Evolutionary conservation across 2,888 invertebrate genomes (phyloP), one percentile per base, ranked within the genome.

Genomic region (Choreutis nemorana): DNA sequence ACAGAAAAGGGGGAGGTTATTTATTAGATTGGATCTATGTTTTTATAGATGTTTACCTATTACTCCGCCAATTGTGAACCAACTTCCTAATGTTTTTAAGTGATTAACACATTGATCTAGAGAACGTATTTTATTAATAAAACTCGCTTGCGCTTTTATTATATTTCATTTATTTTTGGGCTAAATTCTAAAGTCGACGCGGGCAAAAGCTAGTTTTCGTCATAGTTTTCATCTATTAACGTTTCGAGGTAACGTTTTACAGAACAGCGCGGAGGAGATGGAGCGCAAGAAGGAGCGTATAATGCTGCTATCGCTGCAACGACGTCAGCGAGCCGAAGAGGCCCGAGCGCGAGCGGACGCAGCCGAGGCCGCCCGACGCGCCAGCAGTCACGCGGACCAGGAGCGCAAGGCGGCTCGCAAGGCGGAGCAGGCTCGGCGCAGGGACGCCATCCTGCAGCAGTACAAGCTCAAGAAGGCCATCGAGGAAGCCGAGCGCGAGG

Each of bases 401-500:
- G 87, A 94, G 59, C 84, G 88, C 60, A 83, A 91, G 73, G 77
- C 83, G 42, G 80, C 85, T 48, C 79, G 91, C 55, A 85, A 88
- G 45, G 87, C 91, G 49, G 95, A 96, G 52, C 96, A 97, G 63
- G 88, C 88, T 49, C 84, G 89, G n/a, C 81, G 95, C 34, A 77
- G 96, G 31, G 90, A 94, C 41, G 85, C 85, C 41, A 97, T 97
- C 55, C 83, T 96, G 46, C 94, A 94, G 55, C 92, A 94, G 65
- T 93, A 97, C 75, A 91, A 94, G 70, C 81, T 94, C 45, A 94
- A 96, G 62, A 97, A 97, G 70, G 91, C 92, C 31, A 87, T 92
- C 37, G 94, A 95, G 61, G 94, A 94, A 72, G 93, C 94, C 13
- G 92, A 93, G 63, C 72, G 91, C 57, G 92, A 92, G 82, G 90